phyloP scores from a whole-genome alignment of 2,888 invertebrate species.

The Halictus ligatus region DNA sequence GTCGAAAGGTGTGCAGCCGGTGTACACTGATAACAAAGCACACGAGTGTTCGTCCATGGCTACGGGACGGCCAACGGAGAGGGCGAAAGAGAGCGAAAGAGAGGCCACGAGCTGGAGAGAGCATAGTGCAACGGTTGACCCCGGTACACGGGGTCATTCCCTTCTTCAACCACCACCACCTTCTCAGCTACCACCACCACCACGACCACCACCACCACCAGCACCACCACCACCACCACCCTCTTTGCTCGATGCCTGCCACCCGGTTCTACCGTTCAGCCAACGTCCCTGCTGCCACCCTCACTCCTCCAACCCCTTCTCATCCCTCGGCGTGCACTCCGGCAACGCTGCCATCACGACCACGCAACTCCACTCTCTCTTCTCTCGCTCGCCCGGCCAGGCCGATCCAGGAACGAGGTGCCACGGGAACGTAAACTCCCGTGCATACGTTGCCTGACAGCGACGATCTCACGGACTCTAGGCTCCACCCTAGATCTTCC shows the following conservation, averaged over 20 bases:
- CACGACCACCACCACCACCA: slow-evolving; percentile 70
- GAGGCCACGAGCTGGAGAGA: slow-evolving; percentile 40
- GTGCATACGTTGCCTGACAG: slow-evolving; percentile 53
- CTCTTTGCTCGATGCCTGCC: slow-evolving; percentile 28
- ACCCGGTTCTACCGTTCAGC: slow-evolving; percentile 50
- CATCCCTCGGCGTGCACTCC: slow-evolving; percentile 54
- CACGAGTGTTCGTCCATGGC: slow-evolving; percentile 56
- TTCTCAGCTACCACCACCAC: slow-evolving; percentile 70
- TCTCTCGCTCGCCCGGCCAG: slow-evolving; percentile 66
- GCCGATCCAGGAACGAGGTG: slow-evolving; percentile 69
- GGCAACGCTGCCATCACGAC: slow-evolving; percentile 56
- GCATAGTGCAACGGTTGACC: slow-evolving; percentile 80
- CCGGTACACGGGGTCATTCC: slow-evolving; percentile 80
- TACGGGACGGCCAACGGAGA: slow-evolving; percentile 44
- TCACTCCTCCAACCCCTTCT: slow-evolving; percentile 25
- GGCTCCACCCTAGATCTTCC: slow-evolving; percentile 55
- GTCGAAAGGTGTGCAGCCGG: slow-evolving; percentile 28
- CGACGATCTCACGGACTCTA: slow-evolving; percentile 35
- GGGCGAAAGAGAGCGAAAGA: slow-evolving; percentile 33
- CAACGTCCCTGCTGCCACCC: slow-evolving; percentile 33
- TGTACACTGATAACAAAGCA: slow-evolving; percentile 53
- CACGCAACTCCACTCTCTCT: slow-evolving; percentile 64
- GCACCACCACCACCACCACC: slow-evolving; percentile 67
- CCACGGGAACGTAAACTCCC: slow-evolving; percentile 73
- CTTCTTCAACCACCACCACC: slow-evolving; percentile 74